These are phyloP conservation scores for Nephotettix cincticeps DNA, from an alignment of 1,140 invertebrate genomes.

Conservation along the genomic window DNA sequence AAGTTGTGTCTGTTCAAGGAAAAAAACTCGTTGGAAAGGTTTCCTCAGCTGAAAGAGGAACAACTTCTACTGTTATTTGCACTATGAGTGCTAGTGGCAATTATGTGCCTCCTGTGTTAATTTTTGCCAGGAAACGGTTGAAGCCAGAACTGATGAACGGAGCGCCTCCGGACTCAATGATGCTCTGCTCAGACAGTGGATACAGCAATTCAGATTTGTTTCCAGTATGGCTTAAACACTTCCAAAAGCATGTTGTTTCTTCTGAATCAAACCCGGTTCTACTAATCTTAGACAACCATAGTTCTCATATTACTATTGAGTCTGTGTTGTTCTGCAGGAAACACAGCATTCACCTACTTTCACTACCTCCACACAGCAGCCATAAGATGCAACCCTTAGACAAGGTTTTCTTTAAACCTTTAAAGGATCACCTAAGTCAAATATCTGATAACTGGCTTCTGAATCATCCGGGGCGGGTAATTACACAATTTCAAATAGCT, in stretches of 20 bases:
- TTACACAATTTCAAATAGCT: conserved; percentile 40
- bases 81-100: conserved; percentile 1
- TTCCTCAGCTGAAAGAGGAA: conserved; percentile 9
- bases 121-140: neutral
- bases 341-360: conserved; percentile 44
- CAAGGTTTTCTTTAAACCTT: conserved; percentile 2
- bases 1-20: neutral
- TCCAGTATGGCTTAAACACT: neutral
- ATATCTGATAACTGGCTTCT: neutral
- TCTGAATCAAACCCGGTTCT: conserved; percentile 2
- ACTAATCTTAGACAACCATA: conserved; percentile 11
- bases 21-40: conserved; percentile 24
- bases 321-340: conserved; percentile 37
- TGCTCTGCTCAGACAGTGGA: neutral
- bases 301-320: neutral
- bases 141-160: neutral
- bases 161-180: neutral
- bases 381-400: conserved; percentile 47
- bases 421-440: conserved; percentile 1
- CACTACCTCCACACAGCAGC: conserved; percentile 46
- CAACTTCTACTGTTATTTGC: neutral
- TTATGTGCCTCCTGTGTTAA: neutral
- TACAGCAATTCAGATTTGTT: conserved; percentile 1
- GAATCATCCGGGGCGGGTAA: conserved; percentile 38
- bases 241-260: conserved; percentile 14